Evolutionary conservation across 2,888 invertebrate species (phyloP), one percentile per base, ranked within the genome.

Genomic region (Eubasilissa splendida): DNA sequence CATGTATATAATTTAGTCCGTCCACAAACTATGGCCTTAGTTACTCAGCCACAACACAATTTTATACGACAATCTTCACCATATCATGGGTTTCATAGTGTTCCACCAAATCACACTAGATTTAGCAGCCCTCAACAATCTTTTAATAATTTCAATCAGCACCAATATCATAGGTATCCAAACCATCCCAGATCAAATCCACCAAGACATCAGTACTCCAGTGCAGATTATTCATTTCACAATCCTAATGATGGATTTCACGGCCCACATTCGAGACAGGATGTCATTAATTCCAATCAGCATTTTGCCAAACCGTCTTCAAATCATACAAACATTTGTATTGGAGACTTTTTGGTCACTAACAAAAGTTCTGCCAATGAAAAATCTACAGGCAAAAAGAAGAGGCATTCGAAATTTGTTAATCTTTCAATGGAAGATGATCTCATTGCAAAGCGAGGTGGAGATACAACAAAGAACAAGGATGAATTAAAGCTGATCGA

Each of bases 261-360:
- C 60, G 12, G 22, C 63, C 63, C 75, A n/a, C n/a, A 42, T 42
- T 42, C 42, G 42, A 42, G 53, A 8, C 54, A 66, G 54, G 66
- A 58, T 12, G 54, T 42, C 42, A 42, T 42, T 42, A 42, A 42
- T 42, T 42, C 42, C 7, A 42, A 54, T 52, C 42, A 60, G 9
- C 53, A 31, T 60, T 65, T 53, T 22, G 22, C 56, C 33, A 82
- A 52, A 63, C 77, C 66, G 22, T 14, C 80, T 4, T 70, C 79
- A 3, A 75, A 53, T 54, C 76, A 74, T 60, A 82, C 86, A 1
- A 84, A 79, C 75, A 76, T 88, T 31, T 87, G 87, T 84, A 84
- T 88, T 10, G 88, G 87, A 1, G 88, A 88, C 84, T 88, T 88
- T 84, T 85, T 88, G 10, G 84, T 86, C 3, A 71, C 75, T 2